Conservation (phyloP, 2,888 invertebrate genomes). For the Ceriagrion tenellum region DNA sequence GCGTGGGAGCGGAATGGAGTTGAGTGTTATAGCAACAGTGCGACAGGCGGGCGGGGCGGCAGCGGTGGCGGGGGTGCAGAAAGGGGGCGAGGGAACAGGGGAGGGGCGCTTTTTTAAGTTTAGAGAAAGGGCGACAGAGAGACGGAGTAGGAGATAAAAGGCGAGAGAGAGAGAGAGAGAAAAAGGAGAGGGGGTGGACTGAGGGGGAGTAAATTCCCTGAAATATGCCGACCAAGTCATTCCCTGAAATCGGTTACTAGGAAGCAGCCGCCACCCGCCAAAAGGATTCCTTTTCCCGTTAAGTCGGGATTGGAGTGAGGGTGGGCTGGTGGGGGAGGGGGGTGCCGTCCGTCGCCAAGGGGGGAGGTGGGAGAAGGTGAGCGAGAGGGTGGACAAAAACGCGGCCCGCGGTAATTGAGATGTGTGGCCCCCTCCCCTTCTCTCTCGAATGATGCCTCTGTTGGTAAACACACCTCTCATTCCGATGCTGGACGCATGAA, state of each 20-base stretch:
- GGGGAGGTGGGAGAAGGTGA: neutral
- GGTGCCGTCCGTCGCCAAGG: neutral
- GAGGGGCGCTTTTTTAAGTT: constrained; percentile 34
- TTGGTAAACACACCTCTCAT: constrained; percentile 9
- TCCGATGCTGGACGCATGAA: neutral
- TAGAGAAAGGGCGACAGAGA: neutral
- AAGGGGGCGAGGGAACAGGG: neutral
- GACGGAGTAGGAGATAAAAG: neutral
- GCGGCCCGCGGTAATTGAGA: neutral
- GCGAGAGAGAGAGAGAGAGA: constrained; percentile 51
- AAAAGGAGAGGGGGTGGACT: neutral
- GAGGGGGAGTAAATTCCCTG: constrained; percentile 57
- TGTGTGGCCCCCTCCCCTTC: neutral
- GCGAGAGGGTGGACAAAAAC: neutral
- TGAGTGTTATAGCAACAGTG: constrained; percentile 12
- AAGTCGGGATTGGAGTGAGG: neutral
- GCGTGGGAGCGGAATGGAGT: constrained; percentile 48
- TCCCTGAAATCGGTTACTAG: constrained; percentile 61
- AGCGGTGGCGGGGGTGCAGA: neutral
- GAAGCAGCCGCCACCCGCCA: constrained; percentile 32
- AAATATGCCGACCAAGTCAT: constrained; percentile 55
- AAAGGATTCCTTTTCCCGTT: constrained; percentile 51
- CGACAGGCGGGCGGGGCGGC: neutral
- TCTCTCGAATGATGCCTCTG: neutral
- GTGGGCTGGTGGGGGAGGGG: neutral